These are phyloP conservation scores for Andrena bucephala DNA, from an alignment of 2,888 invertebrate species.

Conservation along the genomic window DNA sequence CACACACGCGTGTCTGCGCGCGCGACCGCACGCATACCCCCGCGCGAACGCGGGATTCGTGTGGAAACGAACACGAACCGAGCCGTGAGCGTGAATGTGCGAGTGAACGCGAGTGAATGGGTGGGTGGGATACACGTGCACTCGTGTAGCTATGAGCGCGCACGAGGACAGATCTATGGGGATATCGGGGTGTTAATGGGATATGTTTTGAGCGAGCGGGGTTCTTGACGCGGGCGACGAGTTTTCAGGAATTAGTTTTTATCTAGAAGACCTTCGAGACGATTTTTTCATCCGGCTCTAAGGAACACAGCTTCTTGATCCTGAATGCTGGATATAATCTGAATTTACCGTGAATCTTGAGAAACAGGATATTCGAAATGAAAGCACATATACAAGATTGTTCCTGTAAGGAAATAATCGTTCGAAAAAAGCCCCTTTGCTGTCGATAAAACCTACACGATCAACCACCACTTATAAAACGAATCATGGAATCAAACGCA, in stretches of 20 bases:
- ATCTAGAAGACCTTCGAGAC: neutral
- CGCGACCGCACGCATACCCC: neutral
- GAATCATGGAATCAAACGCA: constrained; percentile 15
- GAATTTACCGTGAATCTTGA: neutral
- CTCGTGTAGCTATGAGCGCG: constrained; percentile 9
- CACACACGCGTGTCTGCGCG: constrained; percentile 27
- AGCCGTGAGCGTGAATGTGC: neutral
- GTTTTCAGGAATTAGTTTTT: neutral
- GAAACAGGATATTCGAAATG: neutral
- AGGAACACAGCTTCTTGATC: neutral
- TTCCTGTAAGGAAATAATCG: too few relatives aligned
- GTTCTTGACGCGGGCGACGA: constrained; percentile 10
- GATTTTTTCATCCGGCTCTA: neutral
- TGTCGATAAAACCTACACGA: neutral
- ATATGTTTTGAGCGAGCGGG: constrained; percentile 13
- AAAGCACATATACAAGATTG: too few relatives aligned
- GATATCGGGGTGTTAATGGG: constrained; percentile 45
- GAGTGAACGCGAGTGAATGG: constrained; percentile 15
- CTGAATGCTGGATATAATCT: too few relatives aligned
- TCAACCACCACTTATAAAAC: constrained; percentile 5
- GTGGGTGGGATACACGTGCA: constrained; percentile 11
- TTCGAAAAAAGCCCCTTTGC: neutral
- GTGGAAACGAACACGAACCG: constrained; percentile 15
- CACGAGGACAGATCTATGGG: constrained; percentile 13
- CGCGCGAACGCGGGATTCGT: constrained; percentile 17